Conservation (phyloP, 2,113 vertebrate species). For the Pomatostomus ruficeps region DNA sequence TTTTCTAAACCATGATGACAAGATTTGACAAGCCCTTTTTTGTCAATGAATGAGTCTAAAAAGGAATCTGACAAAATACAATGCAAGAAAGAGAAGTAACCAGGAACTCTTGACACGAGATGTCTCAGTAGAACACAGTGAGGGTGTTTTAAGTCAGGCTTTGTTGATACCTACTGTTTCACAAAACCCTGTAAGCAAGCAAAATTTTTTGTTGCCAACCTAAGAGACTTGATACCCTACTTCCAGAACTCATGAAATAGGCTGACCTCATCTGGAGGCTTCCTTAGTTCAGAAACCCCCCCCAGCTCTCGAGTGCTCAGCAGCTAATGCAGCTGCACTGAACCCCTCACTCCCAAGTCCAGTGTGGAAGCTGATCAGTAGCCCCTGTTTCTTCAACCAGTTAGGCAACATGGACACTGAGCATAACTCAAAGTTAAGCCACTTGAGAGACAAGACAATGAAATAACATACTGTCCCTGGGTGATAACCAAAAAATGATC, state of each 20-base stretch:
- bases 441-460: neutral
- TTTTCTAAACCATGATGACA: neutral
- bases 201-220: neutral
- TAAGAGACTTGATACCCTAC: neutral
- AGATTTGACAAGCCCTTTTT: constrained; percentile 7
- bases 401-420: neutral
- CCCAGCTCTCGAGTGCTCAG: fast-evolving
- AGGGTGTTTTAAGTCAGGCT: neutral
- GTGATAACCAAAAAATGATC: neutral
- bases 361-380: neutral
- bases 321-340: neutral
- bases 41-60: neutral
- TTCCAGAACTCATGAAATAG: neutral
- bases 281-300: neutral
- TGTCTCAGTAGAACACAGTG: neutral
- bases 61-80: neutral
- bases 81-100: neutral
- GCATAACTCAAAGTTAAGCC: neutral
- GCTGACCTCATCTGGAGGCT: neutral
- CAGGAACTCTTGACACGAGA: neutral
- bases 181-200: neutral
- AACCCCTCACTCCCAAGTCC: neutral
- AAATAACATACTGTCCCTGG: neutral
- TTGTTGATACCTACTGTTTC: neutral
- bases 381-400: neutral